Percentiles rank a stretch among this genome's conserved stretches.
phyloP scores from a whole-genome alignment of 2,888 invertebrate species.

The Nasonovia ribisnigri region DNA sequence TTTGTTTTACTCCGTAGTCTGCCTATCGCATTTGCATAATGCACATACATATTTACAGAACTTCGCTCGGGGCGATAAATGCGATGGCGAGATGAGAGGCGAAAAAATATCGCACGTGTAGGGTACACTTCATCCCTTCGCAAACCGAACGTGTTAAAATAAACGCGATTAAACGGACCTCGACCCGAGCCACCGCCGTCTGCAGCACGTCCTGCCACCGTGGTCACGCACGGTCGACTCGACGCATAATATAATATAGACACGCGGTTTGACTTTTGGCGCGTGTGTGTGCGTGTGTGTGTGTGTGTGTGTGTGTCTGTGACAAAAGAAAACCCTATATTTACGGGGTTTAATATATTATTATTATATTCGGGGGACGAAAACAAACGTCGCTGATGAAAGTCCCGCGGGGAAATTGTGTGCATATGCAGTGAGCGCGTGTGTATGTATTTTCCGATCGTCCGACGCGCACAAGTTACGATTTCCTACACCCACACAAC shows the following conservation, averaged over 20 bases:
- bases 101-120: neutral
- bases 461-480: neutral
- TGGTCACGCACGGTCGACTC: slow-evolving; percentile 28
- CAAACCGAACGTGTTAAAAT: neutral
- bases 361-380: neutral
- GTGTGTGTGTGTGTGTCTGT: too few relatives aligned
- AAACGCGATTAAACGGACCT: slow-evolving; percentile 35
- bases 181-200: neutral
- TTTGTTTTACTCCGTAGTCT: neutral
- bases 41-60: neutral
- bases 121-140: neutral
- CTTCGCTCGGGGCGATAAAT: neutral
- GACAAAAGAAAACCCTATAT: slow-evolving; percentile 10
- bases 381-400: slow-evolving; percentile 48
- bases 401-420: slow-evolving; percentile 19
- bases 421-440: neutral
- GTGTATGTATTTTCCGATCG: neutral
- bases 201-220: neutral
- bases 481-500: neutral
- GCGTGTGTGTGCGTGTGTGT: neutral
- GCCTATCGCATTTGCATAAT: neutral
- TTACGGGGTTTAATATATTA: neutral
- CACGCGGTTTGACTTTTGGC: neutral
- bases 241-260: neutral
- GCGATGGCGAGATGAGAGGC: neutral